Evolutionary conservation across 2,888 invertebrate genomes (phyloP), one percentile per base, ranked within the genome.

Genomic region (Heliconius cydno): DNA sequence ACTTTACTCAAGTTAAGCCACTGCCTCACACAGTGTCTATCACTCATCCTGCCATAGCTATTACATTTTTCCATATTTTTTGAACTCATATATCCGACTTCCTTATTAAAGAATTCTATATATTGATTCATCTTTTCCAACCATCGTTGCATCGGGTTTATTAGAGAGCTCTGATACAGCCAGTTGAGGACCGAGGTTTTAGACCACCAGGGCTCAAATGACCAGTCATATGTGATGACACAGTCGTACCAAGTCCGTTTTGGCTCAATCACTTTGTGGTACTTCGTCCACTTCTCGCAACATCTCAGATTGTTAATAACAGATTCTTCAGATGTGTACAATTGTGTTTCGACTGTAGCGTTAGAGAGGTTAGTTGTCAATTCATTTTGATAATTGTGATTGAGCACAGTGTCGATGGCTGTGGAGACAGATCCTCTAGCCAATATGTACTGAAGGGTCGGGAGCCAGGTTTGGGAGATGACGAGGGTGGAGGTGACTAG

Each of bases 141-240:
- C 94, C 94, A 94, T 41, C 92, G 88, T 84, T 89, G 93, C 90
- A 92, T 82, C 6, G 94, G 94, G 78, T 89, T 87, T 19, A 92
- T 88, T 3, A 92, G 85, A 34, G 94, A 89, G 85, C 91, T 91
- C 83, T 90, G 91, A 84, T 92, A 92, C 83, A 92, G 82, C 92
- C 93, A 91, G 85, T 89, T 88, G 73, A 91, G 84, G 34, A 90
- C 87, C 13, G 92, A 88, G 7, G 89, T 88, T 78, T 84, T 86
- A 38, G 90, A 89, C 91, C 92, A 91, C 91, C 91, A 90, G 76
- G 90, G 85, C 81, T 90, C 92, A 30, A 86, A 68, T 77, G 87
- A 88, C 88, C 88, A 88, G 65, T 91, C 90, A 81, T 87, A 84
- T 3, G 84, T 81, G 9, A 80, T 84, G 13, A 86, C 81, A 41